A percentile compares a stretch with the other conserved stretches of the same genome.
phyloP scores from a whole-genome alignment of 2,113 vertebrate species.

The Macquaria australasica region DNA sequence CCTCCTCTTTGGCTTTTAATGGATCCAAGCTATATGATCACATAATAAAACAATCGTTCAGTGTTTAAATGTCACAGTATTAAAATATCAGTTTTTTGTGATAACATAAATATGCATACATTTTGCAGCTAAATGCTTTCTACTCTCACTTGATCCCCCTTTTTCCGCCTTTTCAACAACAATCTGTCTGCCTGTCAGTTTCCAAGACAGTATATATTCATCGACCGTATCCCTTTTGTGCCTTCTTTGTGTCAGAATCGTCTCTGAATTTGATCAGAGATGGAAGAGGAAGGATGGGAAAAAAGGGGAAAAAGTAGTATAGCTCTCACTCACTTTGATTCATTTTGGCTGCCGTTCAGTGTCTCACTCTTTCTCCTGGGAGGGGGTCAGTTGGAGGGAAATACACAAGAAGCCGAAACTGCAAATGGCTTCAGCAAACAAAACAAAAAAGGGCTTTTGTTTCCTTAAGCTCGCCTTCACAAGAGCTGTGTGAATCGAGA shows the following conservation, averaged over 20 bases:
- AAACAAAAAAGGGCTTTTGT: slow-evolving; percentile 38
- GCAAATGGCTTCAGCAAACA: slow-evolving; percentile 21
- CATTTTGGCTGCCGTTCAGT: slow-evolving; percentile 12
- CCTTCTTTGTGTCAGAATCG: slow-evolving; percentile 35
- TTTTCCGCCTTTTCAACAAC: not conserved
- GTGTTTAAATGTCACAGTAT: not conserved
- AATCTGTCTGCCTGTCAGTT: slow-evolving; percentile 27
- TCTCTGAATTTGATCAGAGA: slow-evolving; percentile 38
- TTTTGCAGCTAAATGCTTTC: slow-evolving; percentile 10
- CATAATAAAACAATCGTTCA: not conserved
- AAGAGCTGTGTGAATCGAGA: slow-evolving; percentile 16
- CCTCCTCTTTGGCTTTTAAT: slow-evolving; percentile 1
- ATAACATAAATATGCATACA: not conserved
- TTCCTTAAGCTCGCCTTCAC: slow-evolving; percentile 30
- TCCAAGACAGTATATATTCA: slow-evolving; percentile 1
- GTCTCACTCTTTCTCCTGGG: slow-evolving; percentile 9
- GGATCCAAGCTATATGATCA: not conserved
- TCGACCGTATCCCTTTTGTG: slow-evolving; percentile 14
- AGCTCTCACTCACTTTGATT: slow-evolving; percentile 49
- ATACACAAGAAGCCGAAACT: slow-evolving; percentile 20
- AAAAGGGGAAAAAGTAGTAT: not conserved
- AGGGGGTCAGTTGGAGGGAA: slow-evolving; percentile 46
- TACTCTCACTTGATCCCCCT: not conserved
- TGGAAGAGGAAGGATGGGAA: not conserved
- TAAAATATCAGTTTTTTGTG: slow-evolving; percentile 2